Base-by-base conservation (phyloP, 2,888 invertebrate genomes). In the Urechis unicinctus region DNA sequence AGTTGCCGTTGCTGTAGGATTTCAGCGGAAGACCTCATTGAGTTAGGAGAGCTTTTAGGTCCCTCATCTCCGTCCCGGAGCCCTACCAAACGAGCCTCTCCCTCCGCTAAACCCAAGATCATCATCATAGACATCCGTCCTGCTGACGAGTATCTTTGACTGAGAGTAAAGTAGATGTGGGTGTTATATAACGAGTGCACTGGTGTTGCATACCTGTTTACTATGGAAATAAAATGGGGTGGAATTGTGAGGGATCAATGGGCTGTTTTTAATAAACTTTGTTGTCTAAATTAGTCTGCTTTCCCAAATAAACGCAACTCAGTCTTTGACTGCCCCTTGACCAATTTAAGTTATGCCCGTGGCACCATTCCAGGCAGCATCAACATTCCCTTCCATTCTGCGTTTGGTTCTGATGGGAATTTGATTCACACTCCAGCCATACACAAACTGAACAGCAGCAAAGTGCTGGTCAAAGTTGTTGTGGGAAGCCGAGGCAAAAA, bases 1-100 rank as follows among this genome's bases (percentile, higher is more conserved):
- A 75, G 79, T 3, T 90, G 91, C 79, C 84, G 85, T 64, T 86
- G 87, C 71, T 88, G 93, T 0, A 83, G 92, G 54, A 89, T 95
- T 56, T 91, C 89, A 69, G 86, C 88, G 9, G 85, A 86, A 45
- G 94, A 95, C 79, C 85, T 93, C 69, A 81, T 90, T 59, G 82
- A 87, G 53, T 75, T 93, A 55, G 79, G 89, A 46, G 83, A 86
- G 68, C 68, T 81, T 49, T 67, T 80, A 43, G 68, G 69, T 22
- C n/a, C n/a, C 83, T 71, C 69, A 24, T 53, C 65, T 17, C 55
- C 56, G 45, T 67, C 72, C 17, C 63, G 66, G 26, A 72, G 70
- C 59, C 73, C 71, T 3, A 68, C 71, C 42, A 75, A 77, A 64
- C 68, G 67, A 56, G 82, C 69, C 81, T 60, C 62, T 29, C 65